Evolutionary conservation across 2,888 invertebrate genomes (phyloP), one percentile per base, ranked within the genome.

Genomic region (Coelopa pilipes): DNA sequence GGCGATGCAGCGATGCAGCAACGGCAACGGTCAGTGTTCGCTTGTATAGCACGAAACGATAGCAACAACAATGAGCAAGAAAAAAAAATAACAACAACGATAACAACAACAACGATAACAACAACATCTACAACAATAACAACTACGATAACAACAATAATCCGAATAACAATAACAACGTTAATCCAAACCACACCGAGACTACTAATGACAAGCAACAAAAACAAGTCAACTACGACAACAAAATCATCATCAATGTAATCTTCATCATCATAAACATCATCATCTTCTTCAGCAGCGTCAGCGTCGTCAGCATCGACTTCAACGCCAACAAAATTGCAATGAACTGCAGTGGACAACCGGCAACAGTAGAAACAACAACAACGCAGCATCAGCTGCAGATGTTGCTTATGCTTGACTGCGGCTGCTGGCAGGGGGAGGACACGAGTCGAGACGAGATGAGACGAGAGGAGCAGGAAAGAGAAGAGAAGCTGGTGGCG

Each of bases 351-450:
- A 57, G 57, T 55, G 17, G 17, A 70, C 15, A 57, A 11, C 19
- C 34, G 19, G 59, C 49, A 50, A 47, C 73, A 67, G 59, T 46
- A 50, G 57, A 55, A 68, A 69, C 63, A 63, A 55, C 47, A 65
- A 63, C 69, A 69, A 34, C 34, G 59, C 53, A 24, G 67, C 60
- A 60, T 24, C 55, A 45, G 59, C 57, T 24, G 65, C 68, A 17
- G 50, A 47, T 68, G 68, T 62, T 53, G 59, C 59, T 17, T 72
- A 75, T 50, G 70, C 60, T 60, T 62, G 46, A 70, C 60, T 70
- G 70, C 24, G 21, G 62, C 62, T 49, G 57, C 60, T 49, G 55
- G 59, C 19, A 24, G n/a, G n/a, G n/a, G 46, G 57, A 69, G 34
- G 57, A 49, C 21, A 47, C 49, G n/a, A 34, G 50, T 49, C 46